phyloP scores from a whole-genome alignment of 2,888 invertebrate genomes.

The Drosophila imparisetae region DNA sequence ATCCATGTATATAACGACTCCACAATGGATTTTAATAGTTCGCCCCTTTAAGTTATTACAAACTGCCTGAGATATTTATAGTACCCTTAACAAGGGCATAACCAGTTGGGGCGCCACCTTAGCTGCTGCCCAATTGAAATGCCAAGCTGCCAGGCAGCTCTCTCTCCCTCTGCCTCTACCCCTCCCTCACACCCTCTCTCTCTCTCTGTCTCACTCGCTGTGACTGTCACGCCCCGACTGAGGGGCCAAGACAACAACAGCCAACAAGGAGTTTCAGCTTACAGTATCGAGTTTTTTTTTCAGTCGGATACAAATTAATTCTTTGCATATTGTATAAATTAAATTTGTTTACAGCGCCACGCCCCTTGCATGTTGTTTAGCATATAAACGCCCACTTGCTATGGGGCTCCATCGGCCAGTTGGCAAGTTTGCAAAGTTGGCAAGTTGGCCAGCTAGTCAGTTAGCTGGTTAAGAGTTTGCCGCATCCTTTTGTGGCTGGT shows the following conservation, averaged over 20 bases:
- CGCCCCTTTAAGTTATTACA: background rate
- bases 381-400: constrained; percentile 80
- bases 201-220: background rate
- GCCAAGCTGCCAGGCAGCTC: constrained; percentile 48
- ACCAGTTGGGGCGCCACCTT: constrained; percentile 78
- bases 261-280: background rate
- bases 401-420: background rate
- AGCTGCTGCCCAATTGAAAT: constrained; percentile 67
- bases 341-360: constrained; percentile 82
- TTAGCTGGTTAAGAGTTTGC: constrained; percentile 12
- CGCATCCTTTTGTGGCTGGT: constrained; percentile 58
- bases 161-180: background rate
- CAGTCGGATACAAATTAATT: constrained; percentile 69
- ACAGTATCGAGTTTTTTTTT: background rate
- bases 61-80: background rate
- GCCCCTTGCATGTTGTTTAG: constrained; percentile 83
- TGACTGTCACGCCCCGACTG: constrained; percentile 18
- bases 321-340: constrained; percentile 83
- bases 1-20: background rate
- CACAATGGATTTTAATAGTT: background rate
- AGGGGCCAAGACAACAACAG: constrained; percentile 15
- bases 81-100: background rate
- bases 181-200: background rate
- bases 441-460: constrained; percentile 1
- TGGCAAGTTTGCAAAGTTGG: background rate